Conservation (phyloP, 2,113 vertebrate genomes). For the Elachura formosa region DNA sequence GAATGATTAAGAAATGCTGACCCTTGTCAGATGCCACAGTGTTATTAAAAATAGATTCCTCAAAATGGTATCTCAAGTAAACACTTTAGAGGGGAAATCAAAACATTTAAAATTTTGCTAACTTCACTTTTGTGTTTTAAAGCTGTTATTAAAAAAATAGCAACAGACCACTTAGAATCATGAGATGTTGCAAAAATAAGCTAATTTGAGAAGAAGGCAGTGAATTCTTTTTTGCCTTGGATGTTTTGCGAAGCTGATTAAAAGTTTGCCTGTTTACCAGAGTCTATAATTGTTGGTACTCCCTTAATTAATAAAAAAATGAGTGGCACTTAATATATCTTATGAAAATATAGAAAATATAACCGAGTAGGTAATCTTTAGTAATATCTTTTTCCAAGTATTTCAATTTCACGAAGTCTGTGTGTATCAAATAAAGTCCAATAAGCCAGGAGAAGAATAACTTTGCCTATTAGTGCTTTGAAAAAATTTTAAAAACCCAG, state of each 20-base stretch:
- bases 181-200: background rate
- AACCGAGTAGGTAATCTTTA: background rate
- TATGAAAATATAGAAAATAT: background rate
- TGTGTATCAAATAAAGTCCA: background rate
- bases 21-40: background rate
- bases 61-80: background rate
- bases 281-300: background rate
- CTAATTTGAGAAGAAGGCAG: background rate
- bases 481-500: background rate
- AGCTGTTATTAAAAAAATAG: background rate
- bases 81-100: background rate
- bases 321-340: background rate
- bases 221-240: background rate
- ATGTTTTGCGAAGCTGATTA: background rate
- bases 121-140: background rate
- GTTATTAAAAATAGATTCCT: background rate
- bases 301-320: background rate
- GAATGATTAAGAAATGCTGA: background rate
- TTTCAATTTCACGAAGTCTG: background rate
- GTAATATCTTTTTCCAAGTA: background rate
- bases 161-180: background rate
- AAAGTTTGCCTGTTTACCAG: background rate
- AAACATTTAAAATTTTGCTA: rapidly evolving
- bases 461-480: background rate
- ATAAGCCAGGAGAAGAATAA: background rate